Percentiles rank a stretch among this genome's conserved stretches.
Evolutionary conservation across 1,140 invertebrate genomes (phyloP).

Genomic region (Heliconius eleuchia): DNA sequence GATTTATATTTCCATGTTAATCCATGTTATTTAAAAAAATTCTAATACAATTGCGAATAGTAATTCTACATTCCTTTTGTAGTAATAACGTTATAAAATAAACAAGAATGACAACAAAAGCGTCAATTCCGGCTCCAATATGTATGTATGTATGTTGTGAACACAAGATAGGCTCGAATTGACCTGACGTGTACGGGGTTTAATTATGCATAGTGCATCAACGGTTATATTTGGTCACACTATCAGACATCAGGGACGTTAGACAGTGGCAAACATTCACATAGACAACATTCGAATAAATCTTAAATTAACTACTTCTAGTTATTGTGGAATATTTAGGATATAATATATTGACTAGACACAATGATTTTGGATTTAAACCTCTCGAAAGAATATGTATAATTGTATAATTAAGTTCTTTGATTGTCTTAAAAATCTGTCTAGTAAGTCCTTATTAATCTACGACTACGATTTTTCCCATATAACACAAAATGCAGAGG

Average conservation of each 20-base stretch:
- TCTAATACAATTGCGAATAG: background rate
- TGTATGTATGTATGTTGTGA: background rate
- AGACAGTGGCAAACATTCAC: background rate
- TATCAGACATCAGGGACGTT: background rate
- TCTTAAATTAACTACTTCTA: background rate
- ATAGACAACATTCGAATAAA: background rate
- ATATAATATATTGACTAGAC: no score
- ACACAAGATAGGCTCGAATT: slow-evolving; percentile 1
- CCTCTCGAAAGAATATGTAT: no score
- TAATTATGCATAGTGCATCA: slow-evolving; percentile 8
- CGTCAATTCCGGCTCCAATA: background rate
- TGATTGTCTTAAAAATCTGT: background rate
- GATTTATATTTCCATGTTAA: no score
- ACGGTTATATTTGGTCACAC: background rate
- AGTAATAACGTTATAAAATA: background rate
- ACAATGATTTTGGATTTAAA: no score
- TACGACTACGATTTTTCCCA: no score
- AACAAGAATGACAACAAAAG: background rate
- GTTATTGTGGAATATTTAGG: no score
- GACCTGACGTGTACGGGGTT: background rate
- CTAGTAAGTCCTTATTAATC: background rate
- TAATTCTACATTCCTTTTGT: background rate
- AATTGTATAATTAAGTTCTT: no score
- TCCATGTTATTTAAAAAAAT: no score
- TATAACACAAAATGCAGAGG: no score